A percentile compares a stretch with the other conserved stretches of the same genome.
Evolutionary conservation across 92 coral and sea anemone species (phyloP).

Genomic region (Blastomussa wellsi): DNA sequence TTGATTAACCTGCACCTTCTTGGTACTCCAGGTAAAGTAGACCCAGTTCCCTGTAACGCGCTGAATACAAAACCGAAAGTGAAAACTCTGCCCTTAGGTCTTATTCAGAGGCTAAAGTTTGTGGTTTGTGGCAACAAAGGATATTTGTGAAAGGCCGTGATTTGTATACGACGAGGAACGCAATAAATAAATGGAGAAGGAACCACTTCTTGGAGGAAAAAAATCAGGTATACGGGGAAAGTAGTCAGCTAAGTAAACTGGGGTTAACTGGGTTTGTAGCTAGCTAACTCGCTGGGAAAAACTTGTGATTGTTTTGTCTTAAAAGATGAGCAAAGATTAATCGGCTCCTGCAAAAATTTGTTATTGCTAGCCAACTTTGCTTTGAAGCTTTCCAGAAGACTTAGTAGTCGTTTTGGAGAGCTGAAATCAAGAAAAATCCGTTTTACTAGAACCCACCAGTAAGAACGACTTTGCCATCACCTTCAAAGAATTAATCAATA

Average conservation of each 20-base stretch:
- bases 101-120: neutral
- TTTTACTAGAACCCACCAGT: too few species aligned
- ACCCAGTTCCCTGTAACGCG: conserved; percentile 22
- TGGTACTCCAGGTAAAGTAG: neutral
- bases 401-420: neutral
- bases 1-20: neutral
- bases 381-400: neutral
- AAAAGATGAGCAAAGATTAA: too few species aligned
- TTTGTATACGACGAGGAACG: neutral
- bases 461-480: neutral
- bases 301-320: neutral
- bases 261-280: too few species aligned
- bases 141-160: neutral
- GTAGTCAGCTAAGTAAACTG: neutral
- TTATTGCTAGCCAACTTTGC: neutral
- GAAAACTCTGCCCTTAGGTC: neutral
- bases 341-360: neutral
- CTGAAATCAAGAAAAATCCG: neutral
- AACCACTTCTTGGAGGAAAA: conserved; percentile 35
- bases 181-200: conserved; percentile 10
- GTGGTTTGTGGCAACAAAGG: neutral
- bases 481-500: neutral
- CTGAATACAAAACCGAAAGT: neutral
- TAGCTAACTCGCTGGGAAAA: too few species aligned
- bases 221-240: conserved; percentile 7